Evolutionary conservation across 2,888 invertebrate genomes (phyloP).

Genomic region (Sericinus montela): DNA sequence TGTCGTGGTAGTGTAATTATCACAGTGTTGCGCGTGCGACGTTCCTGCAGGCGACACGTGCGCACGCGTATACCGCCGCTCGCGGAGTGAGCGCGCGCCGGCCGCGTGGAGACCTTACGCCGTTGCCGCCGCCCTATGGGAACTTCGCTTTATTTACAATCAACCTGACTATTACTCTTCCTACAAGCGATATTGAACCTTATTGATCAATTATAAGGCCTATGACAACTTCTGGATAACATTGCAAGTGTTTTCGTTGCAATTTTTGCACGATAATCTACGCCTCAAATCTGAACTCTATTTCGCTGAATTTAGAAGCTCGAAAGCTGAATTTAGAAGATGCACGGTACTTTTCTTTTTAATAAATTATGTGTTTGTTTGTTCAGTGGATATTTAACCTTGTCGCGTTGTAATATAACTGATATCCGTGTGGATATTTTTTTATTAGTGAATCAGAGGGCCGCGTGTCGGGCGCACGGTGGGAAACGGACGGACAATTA

Average conservation of each 20-base stretch:
- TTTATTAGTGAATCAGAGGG: conserved; percentile 40
- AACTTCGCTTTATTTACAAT: conserved; percentile 32
- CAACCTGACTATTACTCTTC: conserved; percentile 1
- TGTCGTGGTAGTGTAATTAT: conserved; percentile 29
- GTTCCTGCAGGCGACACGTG: conserved; percentile 47
- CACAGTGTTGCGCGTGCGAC: conserved; percentile 23
- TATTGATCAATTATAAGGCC: conserved; percentile 19
- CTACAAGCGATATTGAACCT: conserved; percentile 22
- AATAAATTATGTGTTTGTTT: conserved; percentile 18
- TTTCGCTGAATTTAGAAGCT: conserved; percentile 18
- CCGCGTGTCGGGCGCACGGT: conserved; percentile 70
- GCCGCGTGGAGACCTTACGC: conserved; percentile 56
- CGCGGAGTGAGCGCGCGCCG: conserved; percentile 69
- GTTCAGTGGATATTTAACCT: conserved; percentile 16
- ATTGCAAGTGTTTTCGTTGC: conserved; percentile 9
- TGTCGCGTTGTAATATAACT: conserved; percentile 20
- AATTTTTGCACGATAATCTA: conserved; percentile 14
- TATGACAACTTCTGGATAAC: conserved; percentile 12
- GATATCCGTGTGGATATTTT: conserved; percentile 20
- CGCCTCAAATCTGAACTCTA: conserved; percentile 13
- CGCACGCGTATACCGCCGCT: conserved; percentile 69
- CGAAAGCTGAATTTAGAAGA: conserved; percentile 1
- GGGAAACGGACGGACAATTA: conserved; percentile 66
- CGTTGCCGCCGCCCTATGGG: conserved; percentile 39
- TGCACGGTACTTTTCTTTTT: conserved; percentile 5